Evolutionary conservation across 2,888 invertebrate species (phyloP).

Genomic region (Leptopilina myrica): DNA sequence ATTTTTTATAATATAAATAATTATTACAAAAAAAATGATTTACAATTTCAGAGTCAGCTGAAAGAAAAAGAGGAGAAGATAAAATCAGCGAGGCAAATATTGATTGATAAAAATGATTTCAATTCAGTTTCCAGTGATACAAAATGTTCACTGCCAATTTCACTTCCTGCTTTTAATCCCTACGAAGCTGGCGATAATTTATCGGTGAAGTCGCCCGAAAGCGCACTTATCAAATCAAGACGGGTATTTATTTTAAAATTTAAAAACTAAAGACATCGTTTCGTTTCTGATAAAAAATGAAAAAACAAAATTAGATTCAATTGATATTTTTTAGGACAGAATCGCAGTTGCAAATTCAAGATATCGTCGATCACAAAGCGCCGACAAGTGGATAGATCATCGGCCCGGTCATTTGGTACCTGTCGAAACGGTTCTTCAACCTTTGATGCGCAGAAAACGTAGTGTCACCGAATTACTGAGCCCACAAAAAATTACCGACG

Average conservation of each 20-base stretch:
- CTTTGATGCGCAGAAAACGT: constrained; percentile 87
- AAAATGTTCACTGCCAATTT: background rate
- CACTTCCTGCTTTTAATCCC: no score
- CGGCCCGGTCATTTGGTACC: constrained; percentile 88
- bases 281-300: background rate
- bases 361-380: constrained; percentile 88
- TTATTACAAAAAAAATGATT: background rate
- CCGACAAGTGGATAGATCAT: constrained; percentile 91
- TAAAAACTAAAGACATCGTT: background rate
- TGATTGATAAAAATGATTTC: constrained; percentile 75
- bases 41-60: constrained; percentile 75
- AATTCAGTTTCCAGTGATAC: constrained; percentile 41
- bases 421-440: constrained; percentile 92
- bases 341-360: constrained; percentile 84
- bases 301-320: no score
- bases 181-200: background rate
- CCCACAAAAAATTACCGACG: constrained; percentile 78
- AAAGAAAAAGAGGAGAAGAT: constrained; percentile 81
- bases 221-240: background rate
- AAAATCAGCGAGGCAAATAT: constrained; percentile 79
- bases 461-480: constrained; percentile 90
- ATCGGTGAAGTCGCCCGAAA: constrained; percentile 1
- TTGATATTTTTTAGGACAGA: constrained; percentile 69
- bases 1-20: background rate
- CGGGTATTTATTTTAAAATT: background rate